phyloP scores from a whole-genome alignment of 1,140 invertebrate genomes.

The Daktulosphaira vitifoliae region DNA sequence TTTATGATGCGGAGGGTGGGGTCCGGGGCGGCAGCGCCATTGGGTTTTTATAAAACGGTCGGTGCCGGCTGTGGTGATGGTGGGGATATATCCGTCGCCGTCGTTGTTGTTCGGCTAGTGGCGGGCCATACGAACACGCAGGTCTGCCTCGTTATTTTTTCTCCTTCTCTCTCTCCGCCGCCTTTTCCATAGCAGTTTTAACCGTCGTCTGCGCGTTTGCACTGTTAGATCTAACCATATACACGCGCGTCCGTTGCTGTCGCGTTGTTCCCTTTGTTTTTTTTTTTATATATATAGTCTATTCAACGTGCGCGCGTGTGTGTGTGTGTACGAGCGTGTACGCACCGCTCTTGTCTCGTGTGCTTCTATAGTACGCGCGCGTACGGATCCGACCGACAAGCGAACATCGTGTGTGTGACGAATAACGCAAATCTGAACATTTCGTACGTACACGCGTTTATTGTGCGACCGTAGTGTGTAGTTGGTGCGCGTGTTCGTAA shows the following conservation, averaged over 20 bases:
- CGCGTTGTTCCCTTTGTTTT: too few relatives aligned
- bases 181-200: slow-evolving; percentile 41
- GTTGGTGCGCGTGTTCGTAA: slow-evolving; percentile 24
- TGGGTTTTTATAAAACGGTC: slow-evolving; percentile 29
- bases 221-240: slow-evolving; percentile 15
- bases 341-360: neutral
- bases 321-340: neutral
- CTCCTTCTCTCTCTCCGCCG: slow-evolving; percentile 32
- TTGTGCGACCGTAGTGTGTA: neutral
- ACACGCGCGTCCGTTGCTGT: slow-evolving; percentile 12
- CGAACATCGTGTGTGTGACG: too few relatives aligned
- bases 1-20: slow-evolving; percentile 3
- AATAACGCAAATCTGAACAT: too few relatives aligned
- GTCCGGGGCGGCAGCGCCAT: slow-evolving; percentile 26
- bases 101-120: slow-evolving; percentile 26
- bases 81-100: slow-evolving; percentile 29
- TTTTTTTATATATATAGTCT: too few relatives aligned
- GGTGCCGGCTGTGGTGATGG: neutral
- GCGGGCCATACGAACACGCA: slow-evolving; percentile 32
- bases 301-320: too few relatives aligned
- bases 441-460: too few relatives aligned
- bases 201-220: slow-evolving; percentile 42
- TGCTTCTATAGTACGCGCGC: too few relatives aligned
- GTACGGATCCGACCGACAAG: too few relatives aligned
- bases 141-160: slow-evolving; percentile 32